Percentiles rank a stretch among this genome's conserved stretches.
Evolutionary conservation across 2,797 vertebrate species (phyloP).

Genomic region (Kryptolebias ocellatus): DNA sequence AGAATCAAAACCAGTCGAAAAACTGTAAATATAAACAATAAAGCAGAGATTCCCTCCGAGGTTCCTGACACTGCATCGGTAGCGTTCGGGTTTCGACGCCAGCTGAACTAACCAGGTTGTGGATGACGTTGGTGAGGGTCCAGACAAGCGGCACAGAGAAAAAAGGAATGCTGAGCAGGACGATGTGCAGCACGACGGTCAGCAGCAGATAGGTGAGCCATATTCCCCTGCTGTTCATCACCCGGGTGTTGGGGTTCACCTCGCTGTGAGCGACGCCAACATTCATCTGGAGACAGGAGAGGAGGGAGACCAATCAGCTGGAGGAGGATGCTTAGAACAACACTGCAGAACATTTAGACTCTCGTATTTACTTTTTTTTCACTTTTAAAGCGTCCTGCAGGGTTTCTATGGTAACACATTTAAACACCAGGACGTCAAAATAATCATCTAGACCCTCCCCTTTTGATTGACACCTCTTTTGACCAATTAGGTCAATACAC

Average conservation of each 20-base stretch:
- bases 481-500: no score
- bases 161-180: constrained; percentile 94
- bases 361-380: no score
- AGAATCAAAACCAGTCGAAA: no score
- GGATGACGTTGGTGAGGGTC: constrained; percentile 95
- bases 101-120: constrained; percentile 88
- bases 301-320: neutral
- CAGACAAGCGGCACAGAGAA: constrained; percentile 91
- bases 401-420: no score
- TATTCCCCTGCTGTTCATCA: constrained; percentile 94
- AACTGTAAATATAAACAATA: no score
- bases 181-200: constrained; percentile 87
- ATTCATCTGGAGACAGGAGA: constrained; percentile 84
- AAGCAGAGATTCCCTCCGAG: no score
- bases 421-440: no score
- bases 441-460: no score
- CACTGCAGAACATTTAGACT: neutral
- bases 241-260: constrained; percentile 95
- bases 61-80: no score
- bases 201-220: constrained; percentile 93
- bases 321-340: neutral
- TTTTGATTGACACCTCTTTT: no score
- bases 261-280: constrained; percentile 96
- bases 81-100: neutral
- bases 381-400: no score